phyloP scores from a whole-genome alignment of 2,888 invertebrate species.

The Leucophenga maculata region DNA sequence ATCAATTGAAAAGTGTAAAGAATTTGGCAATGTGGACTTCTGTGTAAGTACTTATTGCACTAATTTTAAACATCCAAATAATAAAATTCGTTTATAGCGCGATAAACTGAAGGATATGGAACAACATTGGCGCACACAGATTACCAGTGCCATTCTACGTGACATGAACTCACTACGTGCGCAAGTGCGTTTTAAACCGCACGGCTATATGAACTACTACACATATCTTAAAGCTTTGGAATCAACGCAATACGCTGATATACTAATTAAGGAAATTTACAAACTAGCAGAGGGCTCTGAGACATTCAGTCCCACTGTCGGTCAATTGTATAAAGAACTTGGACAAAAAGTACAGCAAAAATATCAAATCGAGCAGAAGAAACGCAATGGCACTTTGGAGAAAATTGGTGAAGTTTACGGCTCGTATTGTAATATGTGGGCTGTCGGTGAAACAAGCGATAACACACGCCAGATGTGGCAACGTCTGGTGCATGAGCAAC shows the following conservation, averaged over 20 bases:
- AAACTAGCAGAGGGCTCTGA: constrained; percentile 84
- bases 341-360: constrained; percentile 80
- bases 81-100: too few species aligned
- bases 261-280: constrained; percentile 80
- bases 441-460: constrained; percentile 70
- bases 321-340: constrained; percentile 77
- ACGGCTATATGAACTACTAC: constrained; percentile 77
- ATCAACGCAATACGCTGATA: constrained; percentile 76
- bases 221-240: constrained; percentile 82
- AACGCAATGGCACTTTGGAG: constrained; percentile 78
- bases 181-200: constrained; percentile 75
- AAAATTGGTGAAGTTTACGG: constrained; percentile 78
- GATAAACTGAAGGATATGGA: constrained; percentile 77
- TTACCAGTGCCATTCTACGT: constrained; percentile 78
- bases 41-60: constrained; percentile 71
- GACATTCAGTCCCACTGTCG: constrained; percentile 82
- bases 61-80: too few species aligned
- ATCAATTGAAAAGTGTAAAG: constrained; percentile 75
- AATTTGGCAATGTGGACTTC: constrained; percentile 67
- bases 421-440: constrained; percentile 79
- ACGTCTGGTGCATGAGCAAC: constrained; percentile 74
- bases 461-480: constrained; percentile 85
- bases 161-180: constrained; percentile 79
- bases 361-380: constrained; percentile 79
- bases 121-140: constrained; percentile 78